Evolutionary conservation across 2,113 vertebrate species (phyloP).

Genomic region (Daubentonia madagascariensis): DNA sequence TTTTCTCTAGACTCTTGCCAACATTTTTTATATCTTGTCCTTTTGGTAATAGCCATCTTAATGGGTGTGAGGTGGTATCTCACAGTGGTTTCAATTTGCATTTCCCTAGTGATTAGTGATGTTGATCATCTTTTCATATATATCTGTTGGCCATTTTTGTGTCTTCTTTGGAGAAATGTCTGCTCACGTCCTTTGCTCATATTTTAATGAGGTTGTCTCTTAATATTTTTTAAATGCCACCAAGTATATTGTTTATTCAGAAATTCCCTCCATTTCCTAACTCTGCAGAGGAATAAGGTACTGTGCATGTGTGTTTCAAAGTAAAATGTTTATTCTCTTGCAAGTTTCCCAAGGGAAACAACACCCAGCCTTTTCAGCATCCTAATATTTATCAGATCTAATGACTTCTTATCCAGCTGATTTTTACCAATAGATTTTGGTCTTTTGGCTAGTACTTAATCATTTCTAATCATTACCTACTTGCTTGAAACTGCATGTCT

Average conservation of each 20-base stretch:
- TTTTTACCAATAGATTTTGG: background rate
- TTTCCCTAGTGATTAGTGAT: background rate
- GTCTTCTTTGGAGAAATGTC: background rate
- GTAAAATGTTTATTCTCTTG: background rate
- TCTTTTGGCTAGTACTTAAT: background rate
- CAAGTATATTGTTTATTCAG: background rate
- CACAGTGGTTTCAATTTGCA: background rate
- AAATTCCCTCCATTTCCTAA: background rate
- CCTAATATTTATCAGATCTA: background rate
- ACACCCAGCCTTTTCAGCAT: background rate
- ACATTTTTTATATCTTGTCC: background rate
- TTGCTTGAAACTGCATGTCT: background rate
- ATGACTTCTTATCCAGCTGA: background rate
- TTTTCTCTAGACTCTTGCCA: background rate
- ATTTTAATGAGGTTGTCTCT: background rate
- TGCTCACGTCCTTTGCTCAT: background rate
- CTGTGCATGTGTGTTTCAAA: background rate
- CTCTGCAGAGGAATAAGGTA: background rate
- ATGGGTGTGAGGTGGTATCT: background rate
- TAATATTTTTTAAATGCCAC: background rate
- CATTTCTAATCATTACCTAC: slow-evolving; percentile 1
- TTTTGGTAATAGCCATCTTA: background rate
- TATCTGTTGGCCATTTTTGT: background rate
- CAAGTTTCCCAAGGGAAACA: background rate
- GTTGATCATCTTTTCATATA: background rate